Conservation (phyloP, 2,797 vertebrate species). For the Lutra lutra region DNA sequence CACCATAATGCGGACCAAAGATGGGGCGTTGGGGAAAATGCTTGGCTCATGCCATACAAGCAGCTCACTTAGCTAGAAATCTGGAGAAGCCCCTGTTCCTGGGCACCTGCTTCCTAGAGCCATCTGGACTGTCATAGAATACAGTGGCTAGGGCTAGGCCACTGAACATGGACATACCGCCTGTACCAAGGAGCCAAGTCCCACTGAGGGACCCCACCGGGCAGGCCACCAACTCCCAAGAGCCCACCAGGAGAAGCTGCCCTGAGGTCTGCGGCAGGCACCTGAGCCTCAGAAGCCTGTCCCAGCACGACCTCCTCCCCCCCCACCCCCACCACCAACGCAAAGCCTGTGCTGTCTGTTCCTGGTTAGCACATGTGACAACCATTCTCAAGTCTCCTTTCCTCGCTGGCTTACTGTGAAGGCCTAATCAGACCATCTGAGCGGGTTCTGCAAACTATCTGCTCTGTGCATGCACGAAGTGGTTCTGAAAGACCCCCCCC, state of each 20-base stretch:
- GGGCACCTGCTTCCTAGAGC: background rate
- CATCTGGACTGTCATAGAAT: background rate
- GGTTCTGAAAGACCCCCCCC: background rate
- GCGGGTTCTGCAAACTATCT: background rate
- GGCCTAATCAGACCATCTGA: background rate
- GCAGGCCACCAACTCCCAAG: background rate
- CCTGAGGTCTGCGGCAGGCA: background rate
- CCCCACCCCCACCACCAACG: rapidly evolving
- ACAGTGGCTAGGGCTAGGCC: background rate
- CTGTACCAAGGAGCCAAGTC: background rate
- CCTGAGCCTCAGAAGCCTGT: background rate
- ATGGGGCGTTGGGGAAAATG: background rate
- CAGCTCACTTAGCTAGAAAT: background rate
- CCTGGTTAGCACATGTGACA: rapidly evolving
- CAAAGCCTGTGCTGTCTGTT: background rate
- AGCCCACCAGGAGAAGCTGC: background rate
- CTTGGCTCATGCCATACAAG: background rate
- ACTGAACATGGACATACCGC: background rate
- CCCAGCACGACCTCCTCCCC: too few relatives aligned
- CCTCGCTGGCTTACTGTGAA: background rate
- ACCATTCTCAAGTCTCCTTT: background rate
- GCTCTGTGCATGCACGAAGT: rapidly evolving
- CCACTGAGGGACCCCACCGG: background rate
- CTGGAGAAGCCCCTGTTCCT: background rate
- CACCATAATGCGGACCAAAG: background rate